Evolutionary conservation across 2,797 vertebrate genomes (phyloP), one percentile per base, ranked within the genome.

Genomic region (Alectoris magna): DNA sequence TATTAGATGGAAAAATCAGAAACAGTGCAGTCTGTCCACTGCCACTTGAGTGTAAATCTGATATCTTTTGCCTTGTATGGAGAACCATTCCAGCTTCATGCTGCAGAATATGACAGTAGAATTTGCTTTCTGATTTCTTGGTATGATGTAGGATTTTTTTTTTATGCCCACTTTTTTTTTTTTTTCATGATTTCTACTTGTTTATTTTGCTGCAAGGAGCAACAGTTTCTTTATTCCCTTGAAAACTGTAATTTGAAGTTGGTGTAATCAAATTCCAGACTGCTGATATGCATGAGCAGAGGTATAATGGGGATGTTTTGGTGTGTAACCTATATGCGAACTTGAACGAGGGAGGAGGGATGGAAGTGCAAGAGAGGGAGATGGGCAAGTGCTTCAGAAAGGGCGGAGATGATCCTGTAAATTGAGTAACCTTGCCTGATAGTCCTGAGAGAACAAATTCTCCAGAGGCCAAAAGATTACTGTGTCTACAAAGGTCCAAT

Each of bases 291-390:
- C 39, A 39, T 8, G 17, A 74, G 71, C 44, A 55, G 71, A 83
- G 53, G 15, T 94, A 48, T 84, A 72, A 43, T 17, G 59, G 29
- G 90, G 73, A 60, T 87, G 64, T 41, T 95, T 97, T 79, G 77
- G 66, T 49, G 34, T 39, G 44, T 97, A 96, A 95, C 92, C 96
- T 96, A 60, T 87, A 39, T 51, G 43, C 94, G 96, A 97, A 97
- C 94, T 46, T 91, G 56, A 79, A 92, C 27, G 88, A 75, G 43
- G 43, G 24, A 93, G 64, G 58, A 79, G 53, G 62, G 34, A 73
- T 24, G 78, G 69, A 76, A 85, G 63, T 39, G 43, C 18, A 7
- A 0, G 2, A 0, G 2, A 0, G 3, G n/a, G 79, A 82, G 90
- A 91, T 89, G 91, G 59, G 75, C 53, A 94, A 81, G 44, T 53